Percentiles rank a stretch among this genome's conserved stretches.
Conservation (phyloP, 1,140 invertebrate genomes). For the Orchestia grillus region DNA sequence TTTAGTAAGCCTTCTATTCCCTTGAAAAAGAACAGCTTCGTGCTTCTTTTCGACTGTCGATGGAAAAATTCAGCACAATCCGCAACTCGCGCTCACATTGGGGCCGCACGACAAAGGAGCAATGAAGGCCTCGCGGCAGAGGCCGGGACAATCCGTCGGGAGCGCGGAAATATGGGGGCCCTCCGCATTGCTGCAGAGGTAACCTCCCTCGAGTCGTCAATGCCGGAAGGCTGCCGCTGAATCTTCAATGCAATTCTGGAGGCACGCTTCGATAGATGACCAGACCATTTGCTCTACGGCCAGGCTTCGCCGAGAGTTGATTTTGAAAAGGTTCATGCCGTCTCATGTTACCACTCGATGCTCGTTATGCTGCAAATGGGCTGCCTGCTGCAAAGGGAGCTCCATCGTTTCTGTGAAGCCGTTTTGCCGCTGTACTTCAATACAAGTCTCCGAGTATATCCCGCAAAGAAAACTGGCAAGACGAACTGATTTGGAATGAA, state of each 20-base stretch:
- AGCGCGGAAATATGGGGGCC: background rate
- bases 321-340: slow-evolving; percentile 31
- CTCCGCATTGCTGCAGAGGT: background rate
- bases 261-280: slow-evolving; percentile 28
- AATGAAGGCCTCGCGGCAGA: background rate
- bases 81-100: background rate
- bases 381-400: background rate
- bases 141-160: background rate
- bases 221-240: background rate
- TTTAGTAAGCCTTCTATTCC: background rate
- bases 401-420: background rate
- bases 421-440: background rate
- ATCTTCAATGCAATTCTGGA: slow-evolving; percentile 33
- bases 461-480: background rate
- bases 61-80: background rate
- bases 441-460: background rate
- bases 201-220: slow-evolving; percentile 4
- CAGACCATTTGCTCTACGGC: slow-evolving; percentile 25
- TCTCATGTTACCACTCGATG: slow-evolving; percentile 8
- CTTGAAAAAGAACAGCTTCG: background rate
- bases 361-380: slow-evolving; percentile 28
- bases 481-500: background rate
- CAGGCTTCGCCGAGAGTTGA: background rate
- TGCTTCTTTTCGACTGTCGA: background rate
- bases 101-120: background rate